These are phyloP conservation scores for Apis cerana DNA, from an alignment of 1,140 invertebrate species.

Conservation along the genomic window DNA sequence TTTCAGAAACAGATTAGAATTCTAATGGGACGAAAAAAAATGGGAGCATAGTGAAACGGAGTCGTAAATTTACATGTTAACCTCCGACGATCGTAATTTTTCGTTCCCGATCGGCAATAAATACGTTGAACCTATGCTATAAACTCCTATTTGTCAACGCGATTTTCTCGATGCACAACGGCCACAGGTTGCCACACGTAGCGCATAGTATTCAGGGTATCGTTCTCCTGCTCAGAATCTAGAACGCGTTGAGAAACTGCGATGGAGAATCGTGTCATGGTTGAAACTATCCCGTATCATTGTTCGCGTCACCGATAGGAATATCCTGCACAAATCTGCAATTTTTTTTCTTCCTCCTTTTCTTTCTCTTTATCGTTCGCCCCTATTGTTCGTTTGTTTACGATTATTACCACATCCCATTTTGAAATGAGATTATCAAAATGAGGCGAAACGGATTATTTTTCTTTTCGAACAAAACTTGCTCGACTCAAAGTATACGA, in stretches of 20 bases:
- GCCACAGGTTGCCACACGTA: not conserved
- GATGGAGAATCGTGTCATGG: conserved; percentile 13
- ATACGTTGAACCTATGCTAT: conserved; percentile 11
- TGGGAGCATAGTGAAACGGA: not conserved
- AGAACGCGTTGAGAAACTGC: conserved; percentile 27
- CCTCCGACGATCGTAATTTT: conserved; percentile 15
- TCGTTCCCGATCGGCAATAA: conserved; percentile 21
- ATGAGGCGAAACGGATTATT: too few species aligned
- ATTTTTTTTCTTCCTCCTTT: not conserved
- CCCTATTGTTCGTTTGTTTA: too few species aligned
- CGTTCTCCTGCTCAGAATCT: conserved; percentile 24
- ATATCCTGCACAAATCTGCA: conserved; percentile 5
- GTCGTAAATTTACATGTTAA: conserved; percentile 20
- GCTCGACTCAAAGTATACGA: too few species aligned
- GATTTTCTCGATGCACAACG: conserved; percentile 8
- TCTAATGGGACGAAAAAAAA: conserved; percentile 4
- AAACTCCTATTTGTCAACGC: conserved; percentile 26
- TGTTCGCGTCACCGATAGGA: not conserved
- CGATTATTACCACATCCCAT: too few species aligned
- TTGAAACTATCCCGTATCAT: conserved; percentile 3
- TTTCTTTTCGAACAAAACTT: too few species aligned
- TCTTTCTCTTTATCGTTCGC: not conserved
- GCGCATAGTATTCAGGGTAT: conserved; percentile 6
- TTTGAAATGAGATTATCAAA: too few species aligned
- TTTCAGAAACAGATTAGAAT: not conserved